Conservation (phyloP, 2,888 invertebrate species). For the Drosophila robusta region DNA sequence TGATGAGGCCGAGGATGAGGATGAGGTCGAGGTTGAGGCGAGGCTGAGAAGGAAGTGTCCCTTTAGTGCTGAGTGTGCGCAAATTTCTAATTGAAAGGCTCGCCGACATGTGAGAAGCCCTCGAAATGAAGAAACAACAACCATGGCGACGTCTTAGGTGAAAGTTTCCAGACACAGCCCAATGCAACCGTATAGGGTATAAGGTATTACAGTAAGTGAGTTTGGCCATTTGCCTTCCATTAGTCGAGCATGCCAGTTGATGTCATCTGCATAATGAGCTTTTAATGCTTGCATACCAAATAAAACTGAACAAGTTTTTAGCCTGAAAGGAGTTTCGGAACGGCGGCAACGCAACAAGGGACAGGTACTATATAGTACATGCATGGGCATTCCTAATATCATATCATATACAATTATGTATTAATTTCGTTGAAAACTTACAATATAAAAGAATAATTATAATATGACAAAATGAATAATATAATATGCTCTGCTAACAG, state of each 20-base stretch:
- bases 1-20: too few relatives aligned
- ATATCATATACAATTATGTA: too few relatives aligned
- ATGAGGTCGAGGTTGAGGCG: too few relatives aligned
- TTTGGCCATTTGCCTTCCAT: constrained; percentile 41
- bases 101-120: constrained; percentile 42
- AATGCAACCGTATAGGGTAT: not conserved
- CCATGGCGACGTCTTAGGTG: constrained; percentile 15
- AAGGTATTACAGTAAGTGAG: constrained; percentile 37
- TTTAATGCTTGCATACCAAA: constrained; percentile 21
- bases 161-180: constrained; percentile 31
- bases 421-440: too few relatives aligned
- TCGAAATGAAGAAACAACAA: constrained; percentile 2
- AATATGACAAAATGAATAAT: too few relatives aligned
- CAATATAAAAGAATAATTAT: too few relatives aligned
- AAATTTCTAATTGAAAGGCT: constrained; percentile 72
- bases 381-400: too few relatives aligned
- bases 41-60: constrained; percentile 52
- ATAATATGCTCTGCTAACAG: too few relatives aligned
- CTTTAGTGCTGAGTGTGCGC: constrained; percentile 70
- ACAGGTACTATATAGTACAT: not conserved
- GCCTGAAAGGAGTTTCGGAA: not conserved
- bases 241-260: constrained; percentile 28
- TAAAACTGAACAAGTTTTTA: not conserved
- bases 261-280: constrained; percentile 34
- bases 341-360: not conserved